These are phyloP conservation scores for Lepidochitona cinerea DNA, from an alignment of 2,888 invertebrate genomes.

Conservation along the genomic window DNA sequence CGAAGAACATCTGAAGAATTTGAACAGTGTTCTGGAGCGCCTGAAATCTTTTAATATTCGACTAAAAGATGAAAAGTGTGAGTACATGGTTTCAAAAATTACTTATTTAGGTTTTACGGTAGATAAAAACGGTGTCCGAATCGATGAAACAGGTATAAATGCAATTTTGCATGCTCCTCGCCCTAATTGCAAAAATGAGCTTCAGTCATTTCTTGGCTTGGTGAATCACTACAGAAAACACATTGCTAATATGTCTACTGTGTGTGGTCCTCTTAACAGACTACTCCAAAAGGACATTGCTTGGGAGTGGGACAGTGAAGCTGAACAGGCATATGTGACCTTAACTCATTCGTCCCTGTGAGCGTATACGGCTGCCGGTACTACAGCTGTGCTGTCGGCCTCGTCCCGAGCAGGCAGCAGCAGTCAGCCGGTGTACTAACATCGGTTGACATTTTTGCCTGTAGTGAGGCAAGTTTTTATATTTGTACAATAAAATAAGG, in stretches of 20 bases:
- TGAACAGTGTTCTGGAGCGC: conserved; percentile 21
- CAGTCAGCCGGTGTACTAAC: too few relatives aligned
- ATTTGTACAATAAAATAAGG: too few relatives aligned
- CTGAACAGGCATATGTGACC: conserved; percentile 27
- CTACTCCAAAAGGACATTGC: conserved; percentile 28
- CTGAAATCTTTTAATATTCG: conserved; percentile 30
- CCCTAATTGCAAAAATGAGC: conserved; percentile 40
- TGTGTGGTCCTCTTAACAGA: conserved; percentile 37
- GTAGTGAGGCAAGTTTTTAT: too few relatives aligned
- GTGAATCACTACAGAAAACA: conserved; percentile 49
- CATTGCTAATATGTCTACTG: conserved; percentile 37
- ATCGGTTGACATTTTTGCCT: too few relatives aligned
- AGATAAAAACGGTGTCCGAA: conserved; percentile 28
- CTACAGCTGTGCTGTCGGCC: too few relatives aligned
- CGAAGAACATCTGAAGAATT: conserved; percentile 23
- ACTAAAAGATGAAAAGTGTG: conserved; percentile 37
- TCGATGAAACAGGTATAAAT: conserved; percentile 34
- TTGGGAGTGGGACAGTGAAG: conserved; percentile 30
- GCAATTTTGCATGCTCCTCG: conserved; percentile 44
- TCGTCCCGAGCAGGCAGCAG: too few relatives aligned
- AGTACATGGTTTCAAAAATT: conserved; percentile 34
- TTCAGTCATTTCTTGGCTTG: too few relatives aligned
- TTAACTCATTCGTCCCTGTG: too few relatives aligned
- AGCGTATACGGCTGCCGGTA: too few relatives aligned
- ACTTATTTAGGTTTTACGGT: not conserved